Base-by-base conservation (phyloP, 2,113 vertebrate species). In the Pongo pygmaeus region DNA sequence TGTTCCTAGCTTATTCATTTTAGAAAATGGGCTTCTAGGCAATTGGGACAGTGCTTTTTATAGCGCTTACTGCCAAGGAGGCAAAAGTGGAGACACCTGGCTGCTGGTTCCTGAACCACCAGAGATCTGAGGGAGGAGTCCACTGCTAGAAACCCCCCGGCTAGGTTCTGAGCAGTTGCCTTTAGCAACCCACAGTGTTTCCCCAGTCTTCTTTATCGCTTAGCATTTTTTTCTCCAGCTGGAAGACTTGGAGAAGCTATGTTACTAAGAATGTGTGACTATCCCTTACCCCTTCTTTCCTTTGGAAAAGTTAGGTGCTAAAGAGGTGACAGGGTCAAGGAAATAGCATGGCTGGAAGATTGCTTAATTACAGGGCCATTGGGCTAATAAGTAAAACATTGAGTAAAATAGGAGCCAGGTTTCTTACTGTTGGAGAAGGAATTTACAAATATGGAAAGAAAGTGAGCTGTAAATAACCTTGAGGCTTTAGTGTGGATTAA, bases 1-100 rank as follows among this genome's bases (percentile, higher is more conserved):
- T 80, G 92, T 83, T 57, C 84, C 79, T 92, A 32, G 78, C 75
- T 93, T 91, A 79, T 74, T 95, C 80, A 5, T 50, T 87, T 92
- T 64, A 93, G 90, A 90, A 97, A 97, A 87, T 43, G 61, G 94
- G 70, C 94, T 91, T 95, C 75, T 90, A 94, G 97, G 95, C 93
- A 57, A 97, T n/a, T 17, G 70, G 96, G 67, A 25, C 92, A 74
- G 75, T 59, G 92, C 86, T 97, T 97, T 94, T 91, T 93, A 93
- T 89, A 96, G 83, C 12, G 12, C 22, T 50, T 57, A 27, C 35
- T 61, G 30, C 91, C 67, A 59, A 10, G 3, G 52, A 75, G 79
- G 55, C 69, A 50, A 22, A 40, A 77, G 25, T 50, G 46, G 79
- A 79, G 61, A 59, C 80, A 61, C 46, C 48, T 89, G 50, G 59